Evolutionary conservation across 2,113 vertebrate genomes (phyloP), one percentile per base, ranked within the genome.

Genomic region (Boulengeromyrus knoepffleri): DNA sequence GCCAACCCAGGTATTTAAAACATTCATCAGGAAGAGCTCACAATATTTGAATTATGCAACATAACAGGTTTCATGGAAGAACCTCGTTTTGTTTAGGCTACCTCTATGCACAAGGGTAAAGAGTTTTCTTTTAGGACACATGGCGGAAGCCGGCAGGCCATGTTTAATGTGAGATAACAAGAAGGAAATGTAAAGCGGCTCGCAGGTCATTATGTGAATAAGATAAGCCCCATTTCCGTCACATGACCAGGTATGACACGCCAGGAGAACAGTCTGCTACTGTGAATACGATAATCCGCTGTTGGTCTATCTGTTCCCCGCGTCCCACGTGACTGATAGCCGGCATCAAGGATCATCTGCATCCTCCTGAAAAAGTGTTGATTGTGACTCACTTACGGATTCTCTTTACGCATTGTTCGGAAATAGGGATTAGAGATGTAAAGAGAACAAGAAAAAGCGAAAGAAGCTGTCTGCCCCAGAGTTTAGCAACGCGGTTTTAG

Each of bases 211-310:
- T 90, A 56, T 45, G 47, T 42, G 49, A 77, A 88, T 80, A 6
- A 90, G 86, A 88, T 88, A 88, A 80, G 9, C 70, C 21, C 24
- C 36, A 47, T 46, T 87, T 87, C n/a, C 9, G 17, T 80, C 90
- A 80, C 90, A 88, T 90, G 85, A 88, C 66, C 24, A 42, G n/a
- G 3, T 27, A 88, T 80, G n/a, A 56, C 56, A 90, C 53, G 3
- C 84, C 84, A 42, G 66, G 83, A 39, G 19, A 27, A 87, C 19
- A 87, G 56, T 50, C 24, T 66, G 45, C 83, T 46, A 56, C 80
- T 90, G 52, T 70, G 89, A 49, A 24, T 31, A 74, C 3, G 58
- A 27, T 45, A 47, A 27, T 27, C 42, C 58, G 13, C 58, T 4
- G 27, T 19, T 13, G 27, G 9, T 31, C 27, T 70, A 88, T 39